phyloP scores from a whole-genome alignment of 2,888 invertebrate genomes.

The Xestia xanthographa region DNA sequence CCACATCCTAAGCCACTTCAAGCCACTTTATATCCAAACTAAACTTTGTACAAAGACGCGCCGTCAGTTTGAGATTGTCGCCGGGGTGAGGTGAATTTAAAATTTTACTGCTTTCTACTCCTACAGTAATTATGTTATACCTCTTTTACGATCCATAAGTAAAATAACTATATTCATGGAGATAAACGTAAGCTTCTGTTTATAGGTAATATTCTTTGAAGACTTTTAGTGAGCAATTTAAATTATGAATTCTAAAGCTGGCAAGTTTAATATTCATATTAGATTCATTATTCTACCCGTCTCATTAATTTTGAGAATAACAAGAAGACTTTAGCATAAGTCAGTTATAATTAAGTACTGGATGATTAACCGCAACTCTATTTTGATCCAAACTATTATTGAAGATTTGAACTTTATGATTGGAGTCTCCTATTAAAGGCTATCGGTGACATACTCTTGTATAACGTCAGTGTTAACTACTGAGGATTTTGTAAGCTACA shows the following conservation, averaged over 20 bases:
- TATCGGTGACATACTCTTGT: background rate
- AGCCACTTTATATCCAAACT: slow-evolving; percentile 62
- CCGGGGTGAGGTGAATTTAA: slow-evolving; percentile 72
- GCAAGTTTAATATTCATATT: slow-evolving; percentile 36
- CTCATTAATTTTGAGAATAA: slow-evolving; percentile 27
- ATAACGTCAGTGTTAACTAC: background rate
- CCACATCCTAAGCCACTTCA: slow-evolving; percentile 64
- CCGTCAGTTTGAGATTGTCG: slow-evolving; percentile 78
- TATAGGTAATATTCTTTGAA: slow-evolving; percentile 29
- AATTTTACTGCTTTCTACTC: slow-evolving; percentile 68
- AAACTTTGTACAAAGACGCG: slow-evolving; percentile 75
- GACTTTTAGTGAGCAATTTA: slow-evolving; percentile 21
- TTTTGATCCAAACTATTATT: background rate
- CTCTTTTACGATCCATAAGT: slow-evolving; percentile 33
- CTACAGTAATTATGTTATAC: slow-evolving; percentile 49
- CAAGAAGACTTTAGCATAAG: slow-evolving; percentile 17
- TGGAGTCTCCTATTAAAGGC: background rate
- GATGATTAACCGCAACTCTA: slow-evolving; percentile 15
- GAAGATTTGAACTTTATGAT: background rate
- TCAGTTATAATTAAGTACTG: slow-evolving; percentile 32
- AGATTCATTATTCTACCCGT: slow-evolving; percentile 23
- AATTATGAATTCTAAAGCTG: slow-evolving; percentile 28
- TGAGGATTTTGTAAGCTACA: background rate
- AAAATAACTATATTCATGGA: slow-evolving; percentile 23
- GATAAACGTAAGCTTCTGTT: slow-evolving; percentile 27